Conservation (phyloP, 2,797 vertebrate species). For the Salmo trutta region DNA sequence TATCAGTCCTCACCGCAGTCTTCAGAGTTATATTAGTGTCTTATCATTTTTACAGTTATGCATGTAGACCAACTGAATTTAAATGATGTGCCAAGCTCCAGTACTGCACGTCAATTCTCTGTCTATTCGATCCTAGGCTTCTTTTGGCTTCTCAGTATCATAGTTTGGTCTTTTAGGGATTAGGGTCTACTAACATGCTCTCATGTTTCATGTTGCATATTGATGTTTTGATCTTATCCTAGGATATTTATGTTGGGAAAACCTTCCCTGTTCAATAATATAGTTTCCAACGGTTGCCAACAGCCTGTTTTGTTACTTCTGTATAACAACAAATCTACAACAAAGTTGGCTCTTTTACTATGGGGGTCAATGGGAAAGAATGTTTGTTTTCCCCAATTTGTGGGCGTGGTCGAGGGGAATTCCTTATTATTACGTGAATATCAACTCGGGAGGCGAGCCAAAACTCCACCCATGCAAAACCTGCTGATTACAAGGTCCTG, state of each 20-base stretch:
- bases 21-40: constrained; percentile 1
- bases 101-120: not conserved
- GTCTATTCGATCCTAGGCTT: not conserved
- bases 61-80: not conserved
- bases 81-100: not conserved
- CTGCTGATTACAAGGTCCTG: too few relatives aligned
- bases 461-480: too few relatives aligned
- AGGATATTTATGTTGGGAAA: not conserved
- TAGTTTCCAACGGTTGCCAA: not conserved
- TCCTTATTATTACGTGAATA: too few relatives aligned
- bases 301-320: too few relatives aligned
- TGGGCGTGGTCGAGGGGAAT: too few relatives aligned
- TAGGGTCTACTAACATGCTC: not conserved
- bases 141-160: not conserved
- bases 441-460: too few relatives aligned
- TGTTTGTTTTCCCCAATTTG: too few relatives aligned
- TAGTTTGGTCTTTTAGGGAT: not conserved
- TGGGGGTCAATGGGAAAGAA: too few relatives aligned
- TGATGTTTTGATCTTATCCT: not conserved
- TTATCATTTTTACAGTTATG: not conserved
- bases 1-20: constrained; percentile 9
- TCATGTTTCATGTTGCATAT: not conserved
- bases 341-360: too few relatives aligned
- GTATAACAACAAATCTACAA: too few relatives aligned
- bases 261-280: not conserved